These are phyloP conservation scores for Drosophila limbata DNA, from an alignment of 2,888 invertebrate genomes.

Conservation along the genomic window DNA sequence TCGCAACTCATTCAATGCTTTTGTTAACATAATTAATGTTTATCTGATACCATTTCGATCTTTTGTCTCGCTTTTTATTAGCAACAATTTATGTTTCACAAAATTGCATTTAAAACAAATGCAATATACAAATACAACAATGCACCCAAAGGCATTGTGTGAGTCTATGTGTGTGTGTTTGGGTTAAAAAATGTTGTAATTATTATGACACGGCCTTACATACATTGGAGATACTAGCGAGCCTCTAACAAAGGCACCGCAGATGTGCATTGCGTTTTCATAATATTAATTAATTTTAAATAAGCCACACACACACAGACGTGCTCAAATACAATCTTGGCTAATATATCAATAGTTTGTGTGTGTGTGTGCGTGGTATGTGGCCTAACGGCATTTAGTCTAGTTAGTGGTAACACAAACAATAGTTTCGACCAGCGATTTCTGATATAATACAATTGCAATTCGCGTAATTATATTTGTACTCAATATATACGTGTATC, in stretches of 20 bases:
- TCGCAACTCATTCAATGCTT: constrained; percentile 31
- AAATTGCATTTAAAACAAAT: constrained; percentile 40
- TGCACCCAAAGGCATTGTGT: constrained; percentile 15
- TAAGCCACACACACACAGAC: constrained; percentile 24
- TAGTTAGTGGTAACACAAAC: constrained; percentile 56
- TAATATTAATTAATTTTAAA: constrained; percentile 77
- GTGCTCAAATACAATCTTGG: constrained; percentile 39
- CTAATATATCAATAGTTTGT: constrained; percentile 53
- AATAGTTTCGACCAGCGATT: constrained; percentile 57
- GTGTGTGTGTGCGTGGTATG: constrained; percentile 24
- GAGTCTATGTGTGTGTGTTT: background rate
- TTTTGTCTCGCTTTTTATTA: constrained; percentile 42
- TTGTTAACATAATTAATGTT: constrained; percentile 13
- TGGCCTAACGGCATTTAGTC: constrained; percentile 56
- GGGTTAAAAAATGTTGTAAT: constrained; percentile 33
- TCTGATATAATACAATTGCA: constrained; percentile 36
- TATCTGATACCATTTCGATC: constrained; percentile 41
- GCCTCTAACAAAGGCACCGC: constrained; percentile 65
- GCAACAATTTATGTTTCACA: constrained; percentile 36
- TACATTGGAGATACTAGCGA: constrained; percentile 25
- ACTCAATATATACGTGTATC: background rate
- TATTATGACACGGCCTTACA: constrained; percentile 38
- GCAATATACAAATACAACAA: constrained; percentile 19
- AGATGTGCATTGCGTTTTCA: constrained; percentile 65
- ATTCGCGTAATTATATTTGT: constrained; percentile 5